phyloP scores from a whole-genome alignment of 2,888 invertebrate genomes.

The Heliconius hortense region DNA sequence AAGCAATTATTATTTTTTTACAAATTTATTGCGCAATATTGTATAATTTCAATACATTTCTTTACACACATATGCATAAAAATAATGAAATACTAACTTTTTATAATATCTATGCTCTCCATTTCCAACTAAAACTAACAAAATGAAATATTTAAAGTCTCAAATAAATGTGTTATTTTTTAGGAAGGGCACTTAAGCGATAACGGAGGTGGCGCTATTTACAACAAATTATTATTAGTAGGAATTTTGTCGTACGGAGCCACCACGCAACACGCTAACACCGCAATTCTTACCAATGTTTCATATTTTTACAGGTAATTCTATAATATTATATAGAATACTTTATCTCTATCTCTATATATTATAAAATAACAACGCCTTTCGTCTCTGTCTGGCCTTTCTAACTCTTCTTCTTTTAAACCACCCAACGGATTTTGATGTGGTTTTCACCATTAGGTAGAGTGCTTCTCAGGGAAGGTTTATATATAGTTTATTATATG shows the following conservation, averaged over 20 bases:
- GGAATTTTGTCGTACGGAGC: conserved; percentile 62
- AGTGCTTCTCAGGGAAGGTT: too few relatives aligned
- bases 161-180: conserved; percentile 8
- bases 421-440: too few relatives aligned
- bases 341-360: too few relatives aligned
- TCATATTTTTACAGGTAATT: conserved; percentile 64
- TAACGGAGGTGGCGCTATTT: conserved; percentile 63
- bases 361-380: too few relatives aligned
- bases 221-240: conserved; percentile 51
- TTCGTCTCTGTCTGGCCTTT: too few relatives aligned
- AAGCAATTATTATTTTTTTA: conserved; percentile 39
- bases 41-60: neutral
- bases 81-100: neutral
- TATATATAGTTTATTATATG: too few relatives aligned
- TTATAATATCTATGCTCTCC: neutral
- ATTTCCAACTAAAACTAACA: neutral
- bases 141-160: neutral
- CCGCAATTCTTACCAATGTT: conserved; percentile 64
- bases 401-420: too few relatives aligned
- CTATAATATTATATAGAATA: neutral
- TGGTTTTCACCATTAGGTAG: too few relatives aligned
- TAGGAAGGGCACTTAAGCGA: conserved; percentile 60
- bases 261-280: conserved; percentile 41
- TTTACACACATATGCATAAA: neutral
- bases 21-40: neutral